Evolutionary conservation across 2,113 vertebrate genomes (phyloP).

Genomic region (Pterocles gutturalis): DNA sequence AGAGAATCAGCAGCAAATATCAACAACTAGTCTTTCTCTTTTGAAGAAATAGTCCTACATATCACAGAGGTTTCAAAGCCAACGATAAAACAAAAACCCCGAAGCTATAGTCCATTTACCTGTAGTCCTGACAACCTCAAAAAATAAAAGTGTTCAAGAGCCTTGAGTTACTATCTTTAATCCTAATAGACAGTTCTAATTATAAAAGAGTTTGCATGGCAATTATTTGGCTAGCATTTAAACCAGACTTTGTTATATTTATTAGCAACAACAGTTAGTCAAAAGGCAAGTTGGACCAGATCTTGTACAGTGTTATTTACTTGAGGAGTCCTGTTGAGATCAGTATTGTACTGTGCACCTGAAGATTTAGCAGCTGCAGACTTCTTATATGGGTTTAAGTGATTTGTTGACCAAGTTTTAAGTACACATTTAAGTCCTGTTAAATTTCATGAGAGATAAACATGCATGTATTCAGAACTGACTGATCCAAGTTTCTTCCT

Average conservation of each 20-base stretch:
- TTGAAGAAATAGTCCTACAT: constrained; percentile 64
- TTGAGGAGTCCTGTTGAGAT: fast-evolving
- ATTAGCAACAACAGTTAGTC: background rate
- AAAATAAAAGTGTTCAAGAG: constrained; percentile 49
- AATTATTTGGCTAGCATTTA: constrained; percentile 21
- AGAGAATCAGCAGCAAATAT: constrained; percentile 58
- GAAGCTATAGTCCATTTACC: constrained; percentile 53
- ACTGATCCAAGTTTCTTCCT: background rate
- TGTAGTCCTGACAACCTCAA: constrained; percentile 9
- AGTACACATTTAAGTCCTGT: background rate
- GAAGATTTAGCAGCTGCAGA: background rate
- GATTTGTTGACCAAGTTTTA: background rate
- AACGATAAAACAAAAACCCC: constrained; percentile 62
- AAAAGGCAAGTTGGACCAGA: background rate
- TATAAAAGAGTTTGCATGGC: background rate
- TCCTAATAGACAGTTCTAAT: constrained; percentile 18
- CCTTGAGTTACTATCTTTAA: constrained; percentile 20
- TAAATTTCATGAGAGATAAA: background rate
- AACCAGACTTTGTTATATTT: background rate
- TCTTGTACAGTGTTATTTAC: background rate
- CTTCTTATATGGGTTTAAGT: background rate
- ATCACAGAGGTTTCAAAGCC: constrained; percentile 64
- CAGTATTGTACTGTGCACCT: background rate
- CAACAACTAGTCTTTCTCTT: constrained; percentile 73
- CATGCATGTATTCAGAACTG: background rate